These are phyloP conservation scores for Meliscaeva auricollis DNA, from an alignment of 2,888 invertebrate species.

Conservation along the genomic window DNA sequence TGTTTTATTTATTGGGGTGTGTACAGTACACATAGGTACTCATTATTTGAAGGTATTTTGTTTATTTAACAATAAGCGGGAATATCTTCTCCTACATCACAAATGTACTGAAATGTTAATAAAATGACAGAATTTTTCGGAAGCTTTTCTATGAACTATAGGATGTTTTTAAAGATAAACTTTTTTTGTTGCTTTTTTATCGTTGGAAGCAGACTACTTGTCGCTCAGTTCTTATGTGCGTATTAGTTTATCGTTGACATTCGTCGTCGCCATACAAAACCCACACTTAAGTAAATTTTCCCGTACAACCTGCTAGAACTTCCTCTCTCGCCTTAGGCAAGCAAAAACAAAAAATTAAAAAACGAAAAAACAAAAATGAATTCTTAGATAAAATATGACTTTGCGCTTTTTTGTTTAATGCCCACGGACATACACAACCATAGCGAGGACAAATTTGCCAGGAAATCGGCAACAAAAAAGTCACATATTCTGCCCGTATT, in stretches of 20 bases:
- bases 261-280: not conserved
- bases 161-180: not conserved
- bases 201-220: slow-evolving; percentile 51
- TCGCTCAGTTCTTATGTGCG: slow-evolving; percentile 37
- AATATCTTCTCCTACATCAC: too few species aligned
- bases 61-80: too few species aligned
- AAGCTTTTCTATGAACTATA: too few species aligned
- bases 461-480: slow-evolving; percentile 62
- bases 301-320: slow-evolving; percentile 33
- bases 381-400: slow-evolving; percentile 50
- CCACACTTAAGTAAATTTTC: slow-evolving; percentile 56
- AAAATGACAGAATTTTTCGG: too few species aligned
- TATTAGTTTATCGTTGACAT: slow-evolving; percentile 19
- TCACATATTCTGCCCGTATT: slow-evolving; percentile 35
- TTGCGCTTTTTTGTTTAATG: slow-evolving; percentile 55
- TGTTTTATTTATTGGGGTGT: too few species aligned
- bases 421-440: slow-evolving; percentile 17
- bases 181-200: not conserved
- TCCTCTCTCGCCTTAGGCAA: not conserved
- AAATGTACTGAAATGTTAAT: too few species aligned
- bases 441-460: slow-evolving; percentile 53
- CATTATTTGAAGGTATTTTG: too few species aligned
- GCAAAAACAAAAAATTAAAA: slow-evolving; percentile 11
- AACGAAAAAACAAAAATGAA: slow-evolving; percentile 24
- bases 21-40: too few species aligned